Evolutionary conservation across 2,797 vertebrate genomes (phyloP), one percentile per base, ranked within the genome.

Genomic region (Paedocypris micromegethes): DNA sequence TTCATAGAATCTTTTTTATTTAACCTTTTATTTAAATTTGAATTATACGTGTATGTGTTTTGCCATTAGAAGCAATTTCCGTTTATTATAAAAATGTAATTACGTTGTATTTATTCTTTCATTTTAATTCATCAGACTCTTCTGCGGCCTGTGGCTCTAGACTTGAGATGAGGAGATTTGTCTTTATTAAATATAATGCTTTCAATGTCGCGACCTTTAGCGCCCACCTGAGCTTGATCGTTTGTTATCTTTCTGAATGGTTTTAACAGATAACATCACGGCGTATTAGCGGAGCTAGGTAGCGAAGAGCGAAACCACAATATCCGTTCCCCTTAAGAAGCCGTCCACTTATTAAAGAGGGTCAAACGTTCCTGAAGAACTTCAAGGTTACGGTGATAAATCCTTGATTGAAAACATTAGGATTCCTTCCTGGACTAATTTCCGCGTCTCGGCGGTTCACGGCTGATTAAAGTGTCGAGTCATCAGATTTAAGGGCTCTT

Each of bases 371-470:
- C 54, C 58, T 65, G 48, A 51, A 53, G 58, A 66, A 69, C 53
- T 68, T 74, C 74, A 78, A 74, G 74, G 77, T 78, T 76, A 75
- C 66, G 7, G 62, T 59, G 65, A 77, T 74, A 64, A 77, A 81
- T 81, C 53, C 37, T 72, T 66, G 78, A 82, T 78, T 74, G 68
- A 66, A 75, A 68, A 69, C 77, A 69, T 74, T 70, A 72, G 48
- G n/a, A 74, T 70, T 63, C 62, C 72, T 71, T 81, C 77, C 80
- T 79, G 78, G 71, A 63, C 73, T 73, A 68, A 44, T 72, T 72
- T 68, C 57, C 68, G 60, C 68, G 48, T 58, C 55, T 64, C 77
- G 65, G 69, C 37, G 72, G 67, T 65, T 75, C 51, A 69, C 5
- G 41, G 72, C 68, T 58, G 58, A 66, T 59, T 72, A 67, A 75